A percentile compares a stretch with the other conserved stretches of the same genome.
Evolutionary conservation across 1,140 invertebrate genomes (phyloP).

Genomic region (Trichoplusia ni): DNA sequence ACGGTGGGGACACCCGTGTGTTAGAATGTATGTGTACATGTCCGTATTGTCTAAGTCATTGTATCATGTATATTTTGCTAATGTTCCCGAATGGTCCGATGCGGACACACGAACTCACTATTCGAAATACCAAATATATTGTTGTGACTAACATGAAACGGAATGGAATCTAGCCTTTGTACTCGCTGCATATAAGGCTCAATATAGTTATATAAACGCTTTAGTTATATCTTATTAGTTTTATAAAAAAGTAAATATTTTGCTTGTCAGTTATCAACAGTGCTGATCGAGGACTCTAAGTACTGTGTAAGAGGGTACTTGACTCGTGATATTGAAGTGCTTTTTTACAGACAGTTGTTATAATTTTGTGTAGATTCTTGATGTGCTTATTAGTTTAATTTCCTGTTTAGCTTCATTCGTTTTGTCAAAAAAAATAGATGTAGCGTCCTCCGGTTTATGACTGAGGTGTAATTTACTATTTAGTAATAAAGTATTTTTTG

Average conservation of each 20-base stretch:
- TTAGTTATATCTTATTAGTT: slow-evolving; percentile 14
- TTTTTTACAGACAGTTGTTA: slow-evolving; percentile 19
- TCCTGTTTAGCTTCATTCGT: no score
- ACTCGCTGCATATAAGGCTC: neutral
- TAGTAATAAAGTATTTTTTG: no score
- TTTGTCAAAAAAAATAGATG: no score
- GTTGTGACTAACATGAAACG: slow-evolving; percentile 1
- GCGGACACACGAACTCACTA: neutral
- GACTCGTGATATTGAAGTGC: slow-evolving; percentile 34
- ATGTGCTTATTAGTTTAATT: neutral
- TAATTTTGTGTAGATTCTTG: neutral
- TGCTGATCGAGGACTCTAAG: neutral
- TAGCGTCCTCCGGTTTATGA: no score
- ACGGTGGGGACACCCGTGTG: slow-evolving; percentile 4
- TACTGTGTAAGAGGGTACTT: slow-evolving; percentile 30
- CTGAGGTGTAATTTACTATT: no score
- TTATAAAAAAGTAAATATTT: slow-evolving; percentile 30
- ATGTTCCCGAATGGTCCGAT: neutral
- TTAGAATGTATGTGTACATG: slow-evolving; percentile 23
- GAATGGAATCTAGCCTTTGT: neutral
- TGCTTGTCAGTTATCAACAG: neutral
- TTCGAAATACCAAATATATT: slow-evolving; percentile 29
- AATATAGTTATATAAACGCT: slow-evolving; percentile 5
- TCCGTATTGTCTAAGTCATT: slow-evolving; percentile 41
- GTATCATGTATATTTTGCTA: slow-evolving; percentile 20